Evolutionary conservation across 2,888 invertebrate genomes (phyloP).

Genomic region (Drosophila infuscata): DNA sequence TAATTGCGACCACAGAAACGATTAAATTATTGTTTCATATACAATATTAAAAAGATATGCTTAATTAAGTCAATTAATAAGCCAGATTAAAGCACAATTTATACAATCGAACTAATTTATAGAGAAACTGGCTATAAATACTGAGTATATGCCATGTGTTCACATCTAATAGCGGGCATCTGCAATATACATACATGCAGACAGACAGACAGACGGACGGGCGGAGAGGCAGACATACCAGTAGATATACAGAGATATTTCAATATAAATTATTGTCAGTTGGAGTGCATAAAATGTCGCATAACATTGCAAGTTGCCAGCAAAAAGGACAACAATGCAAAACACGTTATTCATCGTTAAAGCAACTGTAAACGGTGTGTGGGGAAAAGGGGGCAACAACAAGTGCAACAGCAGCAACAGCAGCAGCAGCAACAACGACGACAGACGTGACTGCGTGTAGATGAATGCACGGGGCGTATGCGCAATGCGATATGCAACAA

Average conservation of each 20-base stretch:
- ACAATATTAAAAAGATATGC: neutral
- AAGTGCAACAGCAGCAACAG: slow-evolving; percentile 3
- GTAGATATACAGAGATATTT: slow-evolving; percentile 59
- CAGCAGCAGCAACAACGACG: slow-evolving; percentile 27
- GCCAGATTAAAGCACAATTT: neutral
- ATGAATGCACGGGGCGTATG: slow-evolving; percentile 78
- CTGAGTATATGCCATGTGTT: slow-evolving; percentile 20
- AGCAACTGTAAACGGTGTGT: slow-evolving; percentile 47
- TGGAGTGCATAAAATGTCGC: slow-evolving; percentile 73
- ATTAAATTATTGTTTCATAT: neutral
- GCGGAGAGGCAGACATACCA: slow-evolving; percentile 15
- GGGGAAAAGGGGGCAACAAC: slow-evolving; percentile 1
- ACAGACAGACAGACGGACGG: slow-evolving; percentile 2
- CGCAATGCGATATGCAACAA: slow-evolving; percentile 81
- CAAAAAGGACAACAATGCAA: slow-evolving; percentile 38
- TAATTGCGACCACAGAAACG: neutral
- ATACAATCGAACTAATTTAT: neutral
- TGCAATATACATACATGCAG: neutral
- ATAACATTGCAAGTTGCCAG: slow-evolving; percentile 59
- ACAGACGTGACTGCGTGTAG: slow-evolving; percentile 65
- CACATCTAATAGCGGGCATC: slow-evolving; percentile 12
- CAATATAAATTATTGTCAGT: slow-evolving; percentile 78
- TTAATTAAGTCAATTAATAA: neutral
- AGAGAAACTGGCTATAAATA: neutral
- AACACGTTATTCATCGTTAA: slow-evolving; percentile 75